phyloP scores from a whole-genome alignment of 53 echinoderm and acorn worm genomes.

The Holothuria leucospilota region DNA sequence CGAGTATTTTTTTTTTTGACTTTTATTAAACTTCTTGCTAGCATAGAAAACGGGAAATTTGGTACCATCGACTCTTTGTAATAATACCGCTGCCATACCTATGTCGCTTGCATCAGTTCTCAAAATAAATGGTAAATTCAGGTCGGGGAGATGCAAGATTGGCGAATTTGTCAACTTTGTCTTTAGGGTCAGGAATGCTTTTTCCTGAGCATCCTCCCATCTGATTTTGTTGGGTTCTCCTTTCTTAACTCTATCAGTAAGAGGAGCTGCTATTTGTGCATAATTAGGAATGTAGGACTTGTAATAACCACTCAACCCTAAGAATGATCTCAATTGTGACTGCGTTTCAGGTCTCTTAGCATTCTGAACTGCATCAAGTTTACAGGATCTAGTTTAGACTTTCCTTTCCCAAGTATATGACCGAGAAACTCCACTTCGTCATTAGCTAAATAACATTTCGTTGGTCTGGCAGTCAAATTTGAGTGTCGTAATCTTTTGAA shows the following conservation, averaged over 20 bases:
- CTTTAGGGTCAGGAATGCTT: not conserved
- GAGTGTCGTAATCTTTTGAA: slow-evolving; percentile 42
- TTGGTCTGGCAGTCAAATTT: slow-evolving; percentile 57
- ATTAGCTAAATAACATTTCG: slow-evolving; percentile 57
- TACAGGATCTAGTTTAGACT: slow-evolving; percentile 46
- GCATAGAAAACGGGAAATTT: not conserved
- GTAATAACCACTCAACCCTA: slow-evolving; percentile 71
- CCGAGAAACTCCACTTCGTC: slow-evolving; percentile 64
- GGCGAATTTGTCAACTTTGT: not conserved
- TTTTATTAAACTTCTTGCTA: not conserved
- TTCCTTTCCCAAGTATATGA: slow-evolving; percentile 55
- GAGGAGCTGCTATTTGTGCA: slow-evolving; percentile 6
- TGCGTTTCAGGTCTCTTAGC: slow-evolving; percentile 62
- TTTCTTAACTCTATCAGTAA: not conserved
- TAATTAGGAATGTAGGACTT: slow-evolving; percentile 63
- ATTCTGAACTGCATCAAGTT: slow-evolving; percentile 41
- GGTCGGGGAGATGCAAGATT: not conserved
- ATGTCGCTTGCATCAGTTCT: slow-evolving; percentile 5
- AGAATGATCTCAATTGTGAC: slow-evolving; percentile 66
- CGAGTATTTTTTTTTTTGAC: not conserved
- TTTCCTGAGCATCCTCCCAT: slow-evolving; percentile 2
- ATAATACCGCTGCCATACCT: slow-evolving; percentile 8
- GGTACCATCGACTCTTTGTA: not conserved
- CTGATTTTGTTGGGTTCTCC: slow-evolving; percentile 5
- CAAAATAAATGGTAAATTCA: not conserved